Evolutionary conservation across 1,140 invertebrate genomes (phyloP).

Genomic region (Eufriesea mexicana): DNA sequence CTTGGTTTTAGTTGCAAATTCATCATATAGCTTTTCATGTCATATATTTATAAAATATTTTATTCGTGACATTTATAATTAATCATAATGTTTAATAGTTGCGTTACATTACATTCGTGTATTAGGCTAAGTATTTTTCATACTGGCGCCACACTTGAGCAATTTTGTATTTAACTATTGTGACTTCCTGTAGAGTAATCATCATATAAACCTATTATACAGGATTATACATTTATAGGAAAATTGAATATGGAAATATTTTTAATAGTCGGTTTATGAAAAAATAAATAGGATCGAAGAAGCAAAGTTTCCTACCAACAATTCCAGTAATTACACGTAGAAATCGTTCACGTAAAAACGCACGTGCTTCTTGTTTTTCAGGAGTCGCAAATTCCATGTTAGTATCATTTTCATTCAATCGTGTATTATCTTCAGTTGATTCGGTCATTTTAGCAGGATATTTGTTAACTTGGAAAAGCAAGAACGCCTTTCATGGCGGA

Average conservation of each 20-base stretch:
- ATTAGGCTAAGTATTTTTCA: neutral
- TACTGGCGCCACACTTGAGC: constrained; percentile 30
- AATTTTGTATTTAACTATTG: constrained; percentile 3
- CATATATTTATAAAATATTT: neutral
- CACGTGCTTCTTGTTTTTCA: constrained; percentile 79
- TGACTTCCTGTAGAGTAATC: neutral
- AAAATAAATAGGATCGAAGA: neutral
- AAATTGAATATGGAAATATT: neutral
- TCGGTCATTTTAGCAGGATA: constrained; percentile 47
- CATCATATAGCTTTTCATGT: too few relatives aligned
- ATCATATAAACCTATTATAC: neutral
- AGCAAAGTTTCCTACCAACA: constrained; percentile 72
- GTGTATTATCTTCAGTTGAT: constrained; percentile 13
- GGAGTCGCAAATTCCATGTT: constrained; percentile 70
- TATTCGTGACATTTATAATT: neutral
- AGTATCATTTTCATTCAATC: neutral
- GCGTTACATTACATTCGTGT: neutral
- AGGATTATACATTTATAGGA: neutral
- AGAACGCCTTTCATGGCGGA: constrained; percentile 1
- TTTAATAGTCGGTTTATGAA: neutral
- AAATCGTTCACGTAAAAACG: constrained; percentile 79
- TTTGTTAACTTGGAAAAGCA: neutral
- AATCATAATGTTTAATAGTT: neutral
- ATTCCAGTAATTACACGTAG: constrained; percentile 78
- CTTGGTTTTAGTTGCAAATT: neutral